These are phyloP conservation scores for Neosilurus hyrtlii DNA, from an alignment of 2,797 vertebrate genomes.

Conservation along the genomic window DNA sequence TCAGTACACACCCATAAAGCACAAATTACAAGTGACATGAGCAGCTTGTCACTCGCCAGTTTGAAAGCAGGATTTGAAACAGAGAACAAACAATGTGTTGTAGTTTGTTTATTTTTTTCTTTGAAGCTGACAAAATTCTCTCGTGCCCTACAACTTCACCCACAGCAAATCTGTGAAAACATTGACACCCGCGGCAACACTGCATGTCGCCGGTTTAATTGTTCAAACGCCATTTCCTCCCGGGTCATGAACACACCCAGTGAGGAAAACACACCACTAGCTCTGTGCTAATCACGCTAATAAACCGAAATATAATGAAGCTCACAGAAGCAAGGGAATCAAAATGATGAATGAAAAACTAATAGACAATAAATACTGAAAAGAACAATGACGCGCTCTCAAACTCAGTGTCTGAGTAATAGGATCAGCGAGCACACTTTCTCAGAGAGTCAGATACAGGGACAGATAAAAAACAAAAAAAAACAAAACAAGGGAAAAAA, in stretches of 20 bases:
- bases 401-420: too few relatives aligned
- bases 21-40: background rate
- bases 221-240: slow-evolving; percentile 12
- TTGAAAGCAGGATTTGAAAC: background rate
- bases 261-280: slow-evolving; percentile 1
- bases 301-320: slow-evolving; percentile 9
- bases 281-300: slow-evolving; percentile 9
- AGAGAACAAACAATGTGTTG: background rate
- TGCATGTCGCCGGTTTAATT: slow-evolving; percentile 11
- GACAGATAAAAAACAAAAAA: background rate
- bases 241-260: background rate
- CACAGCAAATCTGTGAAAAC: slow-evolving; percentile 5
- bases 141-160: slow-evolving; percentile 5
- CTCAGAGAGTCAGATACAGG: background rate
- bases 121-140: background rate
- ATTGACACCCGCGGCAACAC: slow-evolving; percentile 15
- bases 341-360: slow-evolving; percentile 3
- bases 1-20: background rate
- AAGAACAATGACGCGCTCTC: background rate
- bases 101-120: slow-evolving; percentile 5
- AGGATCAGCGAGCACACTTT: background rate
- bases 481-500: too few relatives aligned
- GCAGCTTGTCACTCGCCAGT: background rate
- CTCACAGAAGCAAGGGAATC: slow-evolving; percentile 6
- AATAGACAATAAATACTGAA: background rate